Evolutionary conservation across 2,888 invertebrate genomes (phyloP).

Genomic region (Orthosia cruda): DNA sequence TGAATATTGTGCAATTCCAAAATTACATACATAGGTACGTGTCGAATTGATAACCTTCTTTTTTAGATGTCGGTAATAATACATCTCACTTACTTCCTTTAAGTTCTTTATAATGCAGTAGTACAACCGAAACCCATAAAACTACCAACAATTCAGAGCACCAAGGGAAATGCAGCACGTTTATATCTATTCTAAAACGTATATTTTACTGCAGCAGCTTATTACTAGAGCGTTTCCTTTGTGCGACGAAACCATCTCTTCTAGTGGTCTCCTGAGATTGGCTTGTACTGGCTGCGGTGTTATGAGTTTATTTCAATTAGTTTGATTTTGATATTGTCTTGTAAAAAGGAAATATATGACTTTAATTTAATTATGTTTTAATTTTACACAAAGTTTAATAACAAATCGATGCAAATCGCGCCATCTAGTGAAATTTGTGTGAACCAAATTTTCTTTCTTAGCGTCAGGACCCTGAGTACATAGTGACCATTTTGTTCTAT

Average conservation of each 20-base stretch:
- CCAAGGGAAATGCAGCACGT: slow-evolving; percentile 35
- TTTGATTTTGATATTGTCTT: neutral
- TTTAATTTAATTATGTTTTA: too few relatives aligned
- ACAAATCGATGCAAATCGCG: too few relatives aligned
- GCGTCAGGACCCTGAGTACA: too few relatives aligned
- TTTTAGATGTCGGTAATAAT: too few relatives aligned
- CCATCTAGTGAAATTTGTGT: too few relatives aligned
- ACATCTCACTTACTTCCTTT: too few relatives aligned
- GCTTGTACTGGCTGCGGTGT: neutral
- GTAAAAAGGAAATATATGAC: neutral
- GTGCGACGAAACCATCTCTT: slow-evolving; percentile 24
- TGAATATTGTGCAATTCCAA: too few relatives aligned
- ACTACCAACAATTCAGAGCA: neutral
- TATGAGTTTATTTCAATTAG: neutral
- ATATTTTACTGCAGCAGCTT: slow-evolving; percentile 31
- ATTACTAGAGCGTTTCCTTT: slow-evolving; percentile 29
- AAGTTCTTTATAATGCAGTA: neutral
- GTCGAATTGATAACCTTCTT: too few relatives aligned
- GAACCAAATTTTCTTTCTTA: too few relatives aligned
- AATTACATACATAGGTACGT: too few relatives aligned
- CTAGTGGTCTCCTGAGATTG: slow-evolving; percentile 44
- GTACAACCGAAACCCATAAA: neutral
- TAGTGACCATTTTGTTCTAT: neutral
- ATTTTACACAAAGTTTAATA: too few relatives aligned
- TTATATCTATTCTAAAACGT: slow-evolving; percentile 36